Conservation (phyloP, 2,797 vertebrate genomes). For the Thripadectes ignobilis region DNA sequence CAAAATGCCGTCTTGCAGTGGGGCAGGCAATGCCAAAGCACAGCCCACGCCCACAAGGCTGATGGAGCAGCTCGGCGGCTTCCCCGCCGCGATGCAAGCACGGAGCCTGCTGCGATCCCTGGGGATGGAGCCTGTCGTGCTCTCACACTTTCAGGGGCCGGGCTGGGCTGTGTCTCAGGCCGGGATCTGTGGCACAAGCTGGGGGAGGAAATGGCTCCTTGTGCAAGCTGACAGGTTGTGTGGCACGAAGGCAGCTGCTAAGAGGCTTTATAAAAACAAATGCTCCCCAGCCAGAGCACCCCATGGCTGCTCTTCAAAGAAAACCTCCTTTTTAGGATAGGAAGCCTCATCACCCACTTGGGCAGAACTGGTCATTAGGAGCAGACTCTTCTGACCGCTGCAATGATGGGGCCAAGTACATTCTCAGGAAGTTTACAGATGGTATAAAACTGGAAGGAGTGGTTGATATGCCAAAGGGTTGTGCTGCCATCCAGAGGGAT, state of each 20-base stretch:
- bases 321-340: not conserved
- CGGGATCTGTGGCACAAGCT: not conserved
- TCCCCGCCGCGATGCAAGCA: not conserved
- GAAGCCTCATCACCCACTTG: not conserved
- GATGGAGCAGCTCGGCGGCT: not conserved
- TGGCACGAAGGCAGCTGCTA: not conserved
- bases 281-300: not conserved
- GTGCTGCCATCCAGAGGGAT: not conserved
- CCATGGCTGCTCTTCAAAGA: not conserved
- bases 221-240: not conserved
- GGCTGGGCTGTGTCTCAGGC: not conserved
- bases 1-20: fast-evolving
- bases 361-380: not conserved
- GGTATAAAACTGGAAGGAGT: not conserved
- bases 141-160: not conserved
- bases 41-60: not conserved
- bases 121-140: not conserved
- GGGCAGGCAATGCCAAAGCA: not conserved
- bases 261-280: not conserved
- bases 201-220: not conserved
- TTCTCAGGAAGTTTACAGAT: not conserved
- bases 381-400: not conserved
- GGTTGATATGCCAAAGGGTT: not conserved
- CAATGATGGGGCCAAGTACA: not conserved
- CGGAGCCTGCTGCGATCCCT: not conserved